Evolutionary conservation across 2,888 invertebrate genomes (phyloP), one percentile per base, ranked within the genome.

Genomic region (Patella pellucida): DNA sequence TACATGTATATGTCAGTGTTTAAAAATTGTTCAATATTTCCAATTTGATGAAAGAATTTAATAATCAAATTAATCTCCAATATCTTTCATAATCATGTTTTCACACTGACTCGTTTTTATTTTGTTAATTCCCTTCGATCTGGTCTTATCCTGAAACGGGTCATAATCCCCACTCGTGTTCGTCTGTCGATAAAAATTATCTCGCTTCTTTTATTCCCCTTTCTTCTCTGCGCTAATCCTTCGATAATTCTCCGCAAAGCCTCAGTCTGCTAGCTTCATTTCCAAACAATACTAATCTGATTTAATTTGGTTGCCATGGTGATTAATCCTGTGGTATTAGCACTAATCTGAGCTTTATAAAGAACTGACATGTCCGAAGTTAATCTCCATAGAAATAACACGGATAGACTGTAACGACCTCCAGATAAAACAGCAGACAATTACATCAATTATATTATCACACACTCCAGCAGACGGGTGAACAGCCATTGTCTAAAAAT

Each of bases 221-320:
- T 62, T 62, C 62, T 62, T 62, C 23, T 23, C 62, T 12, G 14
- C 19, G 19, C 23, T 62, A 62, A 62, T 62, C 62, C 62, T 12
- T 11, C 11, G 62, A 62, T 62, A 62, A 62, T 62, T 19, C 62
- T 14, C 23, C 62, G 62, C 62, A 23, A 62, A 62, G 19, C 62
- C 23, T 62, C 14, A 19, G 62, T 62, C 62, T 62, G 23, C 62
- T 62, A 23, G 19, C 62, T 23, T 62, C 62, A 62, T 62, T 62
- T 62, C 62, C 62, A 62, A 62, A 62, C 23, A 62, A 62, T 62
- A 23, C 62, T 62, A 62, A 62, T 62, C 62, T 23, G 19, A 19
- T 62, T 62, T 62, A 62, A 62, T 62, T 62, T 62, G 62, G 62
- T 62, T 62, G 62, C 62, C 62, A 62, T 62, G 62, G 62, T 23